Percentiles rank a stretch among this genome's conserved stretches.
Conservation (phyloP, 1,140 invertebrate species). For the Panulirus ornatus region DNA sequence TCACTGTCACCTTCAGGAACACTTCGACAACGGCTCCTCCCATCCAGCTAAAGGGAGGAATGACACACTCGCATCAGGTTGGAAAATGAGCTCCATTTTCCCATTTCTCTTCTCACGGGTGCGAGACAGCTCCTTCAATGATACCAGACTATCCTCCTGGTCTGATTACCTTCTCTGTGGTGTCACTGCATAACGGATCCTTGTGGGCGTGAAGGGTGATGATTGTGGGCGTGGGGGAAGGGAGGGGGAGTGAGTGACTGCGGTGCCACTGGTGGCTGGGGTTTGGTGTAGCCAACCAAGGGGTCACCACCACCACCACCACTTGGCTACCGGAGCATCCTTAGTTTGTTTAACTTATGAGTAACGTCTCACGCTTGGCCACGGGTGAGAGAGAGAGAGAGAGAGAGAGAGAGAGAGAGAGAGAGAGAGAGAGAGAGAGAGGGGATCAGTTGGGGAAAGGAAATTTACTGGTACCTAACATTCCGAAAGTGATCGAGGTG, state of each 20-base stretch:
- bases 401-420: neutral
- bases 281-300: too few relatives aligned
- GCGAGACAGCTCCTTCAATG: too few relatives aligned
- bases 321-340: slow-evolving; percentile 16
- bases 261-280: neutral
- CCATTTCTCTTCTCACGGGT: too few relatives aligned
- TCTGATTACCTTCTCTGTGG: slow-evolving; percentile 42
- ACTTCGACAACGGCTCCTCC: too few relatives aligned
- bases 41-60: too few relatives aligned
- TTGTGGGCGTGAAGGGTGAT: slow-evolving; percentile 1
- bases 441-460: too few relatives aligned
- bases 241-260: neutral
- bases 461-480: too few relatives aligned
- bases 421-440: neutral
- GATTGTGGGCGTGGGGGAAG: slow-evolving; percentile 13
- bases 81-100: too few relatives aligned
- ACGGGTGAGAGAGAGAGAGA: neutral
- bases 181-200: slow-evolving; percentile 14
- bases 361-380: slow-evolving; percentile 8
- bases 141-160: too few relatives aligned
- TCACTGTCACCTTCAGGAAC: too few relatives aligned
- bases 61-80: too few relatives aligned
- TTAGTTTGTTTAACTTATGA: slow-evolving; percentile 29
- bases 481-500: neutral
- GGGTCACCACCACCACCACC: too few relatives aligned